Base-by-base conservation (phyloP, 2,797 vertebrate species). In the Eulemur mongoz region DNA sequence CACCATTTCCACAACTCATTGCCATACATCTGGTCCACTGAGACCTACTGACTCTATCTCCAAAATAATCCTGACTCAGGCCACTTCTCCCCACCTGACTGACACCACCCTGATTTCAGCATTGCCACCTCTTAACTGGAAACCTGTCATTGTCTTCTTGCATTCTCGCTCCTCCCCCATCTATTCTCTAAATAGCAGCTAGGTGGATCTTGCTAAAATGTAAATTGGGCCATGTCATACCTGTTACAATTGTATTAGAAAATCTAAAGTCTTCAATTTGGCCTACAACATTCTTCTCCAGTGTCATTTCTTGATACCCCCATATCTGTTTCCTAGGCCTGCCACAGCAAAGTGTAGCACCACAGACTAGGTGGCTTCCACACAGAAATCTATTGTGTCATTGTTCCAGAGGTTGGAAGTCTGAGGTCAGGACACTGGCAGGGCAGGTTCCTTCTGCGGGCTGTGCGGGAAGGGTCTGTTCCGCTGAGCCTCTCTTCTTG, bases 401-500 rank as follows among this genome's bases (percentile, higher is more conserved):
- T 35, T 1, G 7, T 18, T 30, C n/a, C 4, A 22, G 54, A 35
- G 45, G 43, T 23, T 52, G 4, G 4, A 32, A 32, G 20, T 52
- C 54, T 65, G 32, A 73, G 35, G 14, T 15, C 73, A 23, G 25
- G 22, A 3, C 6, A 2, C 2, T 8, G 5, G 4, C 8, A 43
- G 52, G 5, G 8, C 7, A 20, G 43, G 43, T 30, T 45, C 7
- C 35, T 27, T 32, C 25, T 8, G 54, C 54, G 20, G 63, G 5
- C 30, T 7, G 50, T 11, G 54, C 2, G 40, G 18, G 23, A 7
- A 35, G 20, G 5, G 5, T 20, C 23, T 32, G 5, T 17, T 18
- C n/a, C 4, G 20, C n/a, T 2, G 14, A 17, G 10, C 30, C 18
- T 6, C 30, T 52, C 30, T 54, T 8, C 2, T n/a, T 1, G 5